Base-by-base conservation (phyloP, 37 sponge, comb jelly and placozoan genomes). In the Ianthella basta region DNA sequence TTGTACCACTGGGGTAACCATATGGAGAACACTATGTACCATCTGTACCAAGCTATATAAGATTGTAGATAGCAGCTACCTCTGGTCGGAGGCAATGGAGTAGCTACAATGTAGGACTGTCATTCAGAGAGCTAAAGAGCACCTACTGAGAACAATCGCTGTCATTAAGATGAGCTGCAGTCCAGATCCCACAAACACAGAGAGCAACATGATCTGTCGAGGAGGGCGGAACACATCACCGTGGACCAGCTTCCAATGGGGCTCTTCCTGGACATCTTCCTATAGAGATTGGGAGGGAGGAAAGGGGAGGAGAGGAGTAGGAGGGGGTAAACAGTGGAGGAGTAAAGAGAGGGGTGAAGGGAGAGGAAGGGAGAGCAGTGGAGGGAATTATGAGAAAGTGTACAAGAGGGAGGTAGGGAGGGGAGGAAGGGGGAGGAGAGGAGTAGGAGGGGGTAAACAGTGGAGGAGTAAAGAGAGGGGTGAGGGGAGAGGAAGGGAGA, bases 171-270 rank as follows among this genome's bases (percentile, higher is more conserved):
- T 60, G 38, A 97, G 55, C 86, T 99, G 99, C 19, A 81, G 56
- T 21, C 99, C 99, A 66, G 69, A 92, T 10, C 99, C 97, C n/a
- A 95, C 84, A 56, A 89, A 78, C 74, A 97, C 99, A 56, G 96
- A 91, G 32, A 99, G 89, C 60, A 97, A 59, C 99, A 97, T 93
- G 35, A 89, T 84, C 61, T 53, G n/a, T 34, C 87, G 81, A 38
- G 99, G 99, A 18, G 99, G 96, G 5, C 99, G 93, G 84, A 99
- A 99, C 86, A 99, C 97, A 82, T 99, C 99, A n/a, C 99, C 99
- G 84, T 99, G 99, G 18, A 99, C 99, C 83, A 99, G 72, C 93
- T 99, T 99, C 99, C 99, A 99, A 1, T 97, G 97, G 90, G 95
- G 97, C 84, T 99, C 99, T 81, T 99, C 97, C 80, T 99, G 99